phyloP scores from a whole-genome alignment of 35 echinoderm and acorn worm species.

The Apostichopus californicus region DNA sequence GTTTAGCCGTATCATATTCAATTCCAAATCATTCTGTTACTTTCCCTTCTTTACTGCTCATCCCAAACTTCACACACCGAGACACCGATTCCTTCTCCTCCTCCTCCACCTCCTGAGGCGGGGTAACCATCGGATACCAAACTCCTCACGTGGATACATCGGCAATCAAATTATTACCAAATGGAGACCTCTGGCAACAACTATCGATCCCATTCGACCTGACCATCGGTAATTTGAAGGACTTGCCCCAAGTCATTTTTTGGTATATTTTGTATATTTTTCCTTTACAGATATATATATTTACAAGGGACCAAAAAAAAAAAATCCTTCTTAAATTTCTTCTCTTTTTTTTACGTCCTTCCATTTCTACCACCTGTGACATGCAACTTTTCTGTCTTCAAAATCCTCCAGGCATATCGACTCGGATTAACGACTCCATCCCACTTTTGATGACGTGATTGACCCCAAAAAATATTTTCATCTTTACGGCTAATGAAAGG shows the following conservation, averaged over 20 bases:
- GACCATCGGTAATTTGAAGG: slow-evolving; percentile 21
- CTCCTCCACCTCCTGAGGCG: neutral
- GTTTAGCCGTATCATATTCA: too few species aligned
- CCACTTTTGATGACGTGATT: neutral
- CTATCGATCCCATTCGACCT: neutral
- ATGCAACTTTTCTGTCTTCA: neutral
- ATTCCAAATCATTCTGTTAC: too few species aligned
- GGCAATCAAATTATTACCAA: neutral
- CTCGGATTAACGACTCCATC: neutral
- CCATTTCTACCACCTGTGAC: neutral
- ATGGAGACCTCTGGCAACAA: neutral
- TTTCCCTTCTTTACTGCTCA: too few species aligned
- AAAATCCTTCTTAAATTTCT: neutral
- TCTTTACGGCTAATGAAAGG: neutral
- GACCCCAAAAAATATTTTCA: neutral
- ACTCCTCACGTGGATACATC: neutral
- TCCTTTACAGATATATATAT: neutral
- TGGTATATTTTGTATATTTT: neutral
- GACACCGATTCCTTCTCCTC: neutral
- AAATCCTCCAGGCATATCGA: neutral
- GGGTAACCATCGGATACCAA: neutral
- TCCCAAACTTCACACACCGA: neutral
- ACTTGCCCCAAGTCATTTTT: neutral
- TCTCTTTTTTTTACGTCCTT: neutral
- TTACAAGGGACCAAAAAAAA: neutral